Base-by-base conservation (phyloP, 2,797 vertebrate genomes). In the Pyrrhura leucotis region DNA sequence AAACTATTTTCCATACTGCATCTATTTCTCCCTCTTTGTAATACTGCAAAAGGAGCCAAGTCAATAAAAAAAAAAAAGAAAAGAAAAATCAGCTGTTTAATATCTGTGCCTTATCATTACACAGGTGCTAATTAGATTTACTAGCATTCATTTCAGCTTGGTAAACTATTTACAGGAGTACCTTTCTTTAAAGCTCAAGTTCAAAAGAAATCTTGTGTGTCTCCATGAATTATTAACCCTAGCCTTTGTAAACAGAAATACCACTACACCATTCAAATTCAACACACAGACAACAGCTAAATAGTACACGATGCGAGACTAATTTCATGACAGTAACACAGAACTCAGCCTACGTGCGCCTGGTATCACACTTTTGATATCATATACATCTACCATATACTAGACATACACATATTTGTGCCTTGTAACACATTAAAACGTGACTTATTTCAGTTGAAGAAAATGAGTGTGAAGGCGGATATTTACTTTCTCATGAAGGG, bases 91-190 rank as follows among this genome's bases (percentile, higher is more conserved):
- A 88, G 44, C 42, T 76, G 67, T 78, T 96, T 91, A 92, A 80
- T 88, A 93, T 86, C 59, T 76, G 51, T 76, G 85, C 40, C 66
- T 92, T 92, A 96, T 69, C 77, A 89, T 90, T 94, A 90, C 77
- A 54, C 47, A 92, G 78, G 91, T 78, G 90, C 89, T 96, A 93
- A 96, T 92, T 93, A 94, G 90, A 88, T 95, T 91, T 87, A 94
- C 69, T 77, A 89, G 66, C 87, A 79, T 97, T 95, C 88, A 66
- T 86, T 95, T 89, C 78, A 86, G 89, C 92, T 71, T 81, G 31
- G 58, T 80, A 85, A 93, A 94, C 89, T 95, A 83, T 87, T 81
- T 95, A 77, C 6, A 7, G 6, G 48, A 87, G 75, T 56, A 77
- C 59, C 31, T 92, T 90, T 56, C 80, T 96, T 97, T 94, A 95